Percentiles rank a stretch among this genome's conserved stretches.
Conservation (phyloP, 1,140 invertebrate genomes). For the Euwallacea similis region DNA sequence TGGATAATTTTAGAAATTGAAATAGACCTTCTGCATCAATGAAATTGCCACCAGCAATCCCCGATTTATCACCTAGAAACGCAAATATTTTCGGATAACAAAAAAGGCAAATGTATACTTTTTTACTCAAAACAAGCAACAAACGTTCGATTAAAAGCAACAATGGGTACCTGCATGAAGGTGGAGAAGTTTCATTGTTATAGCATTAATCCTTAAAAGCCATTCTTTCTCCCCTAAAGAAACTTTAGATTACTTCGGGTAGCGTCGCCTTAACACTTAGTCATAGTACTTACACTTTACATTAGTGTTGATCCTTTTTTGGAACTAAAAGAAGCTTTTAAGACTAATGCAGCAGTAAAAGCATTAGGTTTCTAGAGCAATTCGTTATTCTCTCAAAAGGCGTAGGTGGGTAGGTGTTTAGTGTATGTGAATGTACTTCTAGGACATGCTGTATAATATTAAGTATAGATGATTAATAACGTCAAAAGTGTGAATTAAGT, state of each 20-base stretch:
- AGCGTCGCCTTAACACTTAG: conserved; percentile 34
- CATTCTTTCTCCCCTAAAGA: conserved; percentile 30
- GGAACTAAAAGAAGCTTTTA: conserved; percentile 37
- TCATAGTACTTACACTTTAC: conserved; percentile 37
- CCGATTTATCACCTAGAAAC: too few relatives aligned
- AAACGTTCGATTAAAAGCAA: too few relatives aligned
- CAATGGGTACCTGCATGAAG: too few relatives aligned
- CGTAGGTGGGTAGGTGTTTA: neutral
- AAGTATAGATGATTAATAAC: conserved; percentile 27
- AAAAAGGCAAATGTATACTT: too few relatives aligned
- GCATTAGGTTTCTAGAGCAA: conserved; percentile 34
- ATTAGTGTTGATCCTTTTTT: conserved; percentile 37
- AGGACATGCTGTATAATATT: neutral
- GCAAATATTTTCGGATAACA: too few relatives aligned
- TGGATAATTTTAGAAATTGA: too few relatives aligned
- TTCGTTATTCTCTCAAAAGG: conserved; percentile 28
- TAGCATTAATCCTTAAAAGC: conserved; percentile 31
- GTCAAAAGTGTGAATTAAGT: conserved; percentile 37
- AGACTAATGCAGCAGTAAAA: conserved; percentile 36
- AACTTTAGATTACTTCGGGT: conserved; percentile 36
- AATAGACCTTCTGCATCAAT: too few relatives aligned
- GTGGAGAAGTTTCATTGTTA: too few relatives aligned
- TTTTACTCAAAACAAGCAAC: too few relatives aligned
- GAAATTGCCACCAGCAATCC: too few relatives aligned
- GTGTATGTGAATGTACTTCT: neutral